Evolutionary conservation across 2,113 vertebrate genomes (phyloP), one percentile per base, ranked within the genome.

Genomic region (Aythya baeri): DNA sequence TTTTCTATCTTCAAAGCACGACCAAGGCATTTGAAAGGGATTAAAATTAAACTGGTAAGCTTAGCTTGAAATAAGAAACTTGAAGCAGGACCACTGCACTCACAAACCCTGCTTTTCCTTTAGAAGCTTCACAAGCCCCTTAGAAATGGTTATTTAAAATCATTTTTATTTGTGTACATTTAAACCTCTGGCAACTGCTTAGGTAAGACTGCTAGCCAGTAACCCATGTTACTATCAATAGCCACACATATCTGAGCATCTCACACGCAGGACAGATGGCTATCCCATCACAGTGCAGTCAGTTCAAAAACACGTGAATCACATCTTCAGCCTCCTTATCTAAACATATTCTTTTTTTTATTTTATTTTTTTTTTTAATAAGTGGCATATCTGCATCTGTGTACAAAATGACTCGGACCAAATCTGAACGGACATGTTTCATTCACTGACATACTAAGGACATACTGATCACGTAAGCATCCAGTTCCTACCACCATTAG

Each of bases 1-100:
- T 81, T 79, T 91, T 96, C 94, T 83, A 93, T 95, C 97, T 97
- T 97, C 97, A 98, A 97, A 98, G 97, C 91, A 97, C 75, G 66
- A 94, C 70, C 72, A 96, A 83, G 74, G 71, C 74, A 4, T 97
- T 97, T 93, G 92, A 98, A 97, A 98, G 90, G 92, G 96, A 97
- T 97, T 97, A 97, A 95, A 97, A 89, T 85, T 96, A 95, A 96
- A 91, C 94, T 43, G 67, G 73, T 68, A 86, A 95, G 44, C 86
- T 86, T 92, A 83, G 71, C 15, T 63, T 61, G 34, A 91, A 93
- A 97, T 72, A 86, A 83, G 65, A 71, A 96, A 83, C 88, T 89
- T 17, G 67, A 94, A 89, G 70, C 52, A 23, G 66, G 93, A 82
- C 83, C 87, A 72, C 0, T 61, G 65, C 13, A 50, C 32, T 80